phyloP scores from a whole-genome alignment of 2,797 vertebrate genomes.

The Acipenser ruthenus region DNA sequence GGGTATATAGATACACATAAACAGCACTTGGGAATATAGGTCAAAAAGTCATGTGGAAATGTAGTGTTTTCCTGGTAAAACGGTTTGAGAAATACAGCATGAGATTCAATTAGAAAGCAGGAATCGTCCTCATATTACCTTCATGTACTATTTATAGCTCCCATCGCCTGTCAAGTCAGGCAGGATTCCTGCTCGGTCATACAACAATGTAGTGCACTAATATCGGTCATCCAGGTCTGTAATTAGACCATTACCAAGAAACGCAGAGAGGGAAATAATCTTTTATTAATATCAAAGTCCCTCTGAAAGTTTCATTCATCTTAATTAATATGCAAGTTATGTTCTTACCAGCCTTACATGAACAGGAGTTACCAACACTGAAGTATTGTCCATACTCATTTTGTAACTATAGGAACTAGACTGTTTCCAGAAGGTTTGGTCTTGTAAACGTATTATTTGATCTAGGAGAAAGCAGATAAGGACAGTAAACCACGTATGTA shows the following conservation, averaged over 20 bases:
- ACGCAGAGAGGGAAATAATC: neutral
- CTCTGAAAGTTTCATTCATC: neutral
- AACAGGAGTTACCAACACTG: neutral
- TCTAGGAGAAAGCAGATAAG: no score
- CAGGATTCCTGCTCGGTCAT: neutral
- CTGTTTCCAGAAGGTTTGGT: no score
- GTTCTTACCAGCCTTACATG: neutral
- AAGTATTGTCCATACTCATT: no score
- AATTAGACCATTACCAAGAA: neutral
- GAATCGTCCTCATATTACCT: neutral
- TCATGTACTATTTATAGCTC: neutral
- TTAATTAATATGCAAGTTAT: neutral
- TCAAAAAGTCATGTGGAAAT: no score
- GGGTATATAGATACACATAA: no score
- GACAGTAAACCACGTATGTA: no score
- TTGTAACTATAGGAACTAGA: no score
- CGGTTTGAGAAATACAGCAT: no score
- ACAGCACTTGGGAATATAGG: no score
- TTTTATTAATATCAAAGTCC: neutral
- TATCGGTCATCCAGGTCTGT: neutral
- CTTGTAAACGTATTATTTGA: no score
- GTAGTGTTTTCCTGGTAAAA: no score
- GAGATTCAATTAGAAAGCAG: neutral
- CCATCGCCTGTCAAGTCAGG: neutral
- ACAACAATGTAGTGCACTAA: neutral